Conservation (phyloP, 2,113 vertebrate genomes). For the Candoia aspera region DNA sequence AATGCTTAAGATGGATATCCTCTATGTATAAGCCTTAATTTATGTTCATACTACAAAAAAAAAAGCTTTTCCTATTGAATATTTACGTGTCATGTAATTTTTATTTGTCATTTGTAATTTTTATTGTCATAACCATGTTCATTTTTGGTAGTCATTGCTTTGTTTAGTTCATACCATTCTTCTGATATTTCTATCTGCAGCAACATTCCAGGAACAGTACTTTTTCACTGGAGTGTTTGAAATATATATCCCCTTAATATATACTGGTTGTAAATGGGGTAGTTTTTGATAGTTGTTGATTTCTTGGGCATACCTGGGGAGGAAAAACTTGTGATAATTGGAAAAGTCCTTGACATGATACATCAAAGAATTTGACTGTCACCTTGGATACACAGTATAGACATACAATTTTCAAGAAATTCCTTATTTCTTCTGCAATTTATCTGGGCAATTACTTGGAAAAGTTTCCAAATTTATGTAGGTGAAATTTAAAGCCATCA, state of each 20-base stretch:
- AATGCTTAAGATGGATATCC: neutral
- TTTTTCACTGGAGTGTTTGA: neutral
- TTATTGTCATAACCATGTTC: neutral
- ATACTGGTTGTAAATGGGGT: neutral
- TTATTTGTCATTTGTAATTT: too few relatives aligned
- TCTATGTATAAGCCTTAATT: neutral
- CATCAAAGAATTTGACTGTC: neutral
- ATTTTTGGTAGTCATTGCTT: neutral
- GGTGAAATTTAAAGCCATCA: too few relatives aligned
- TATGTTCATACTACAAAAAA: neutral
- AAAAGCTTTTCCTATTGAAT: neutral
- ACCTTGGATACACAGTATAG: neutral
- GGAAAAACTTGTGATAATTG: neutral
- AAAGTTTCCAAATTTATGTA: neutral
- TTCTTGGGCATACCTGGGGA: neutral
- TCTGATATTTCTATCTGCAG: neutral
- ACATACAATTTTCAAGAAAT: neutral
- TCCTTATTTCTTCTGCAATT: too few relatives aligned
- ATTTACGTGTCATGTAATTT: neutral
- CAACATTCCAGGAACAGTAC: neutral
- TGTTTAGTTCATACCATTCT: neutral
- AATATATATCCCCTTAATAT: neutral
- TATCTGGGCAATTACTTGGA: too few relatives aligned
- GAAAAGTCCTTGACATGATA: neutral
- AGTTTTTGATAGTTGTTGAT: conserved; percentile 1